These are phyloP conservation scores for Cladorhizidae sp. DNA, from an alignment of 37 sponge, comb jelly and placozoan species.

Conservation along the genomic window DNA sequence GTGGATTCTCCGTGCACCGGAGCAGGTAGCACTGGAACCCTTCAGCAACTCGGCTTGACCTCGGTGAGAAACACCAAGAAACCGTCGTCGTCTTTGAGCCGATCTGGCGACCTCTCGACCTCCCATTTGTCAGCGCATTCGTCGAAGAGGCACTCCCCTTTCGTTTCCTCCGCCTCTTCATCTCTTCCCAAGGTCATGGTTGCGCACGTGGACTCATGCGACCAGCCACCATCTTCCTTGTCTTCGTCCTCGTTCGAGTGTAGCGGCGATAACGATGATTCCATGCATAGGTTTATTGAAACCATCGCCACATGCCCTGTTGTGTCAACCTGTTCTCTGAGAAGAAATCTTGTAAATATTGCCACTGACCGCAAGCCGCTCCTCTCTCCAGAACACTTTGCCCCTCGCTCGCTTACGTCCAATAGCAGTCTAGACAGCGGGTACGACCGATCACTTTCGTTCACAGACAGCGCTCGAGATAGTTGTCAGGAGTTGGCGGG, in stretches of 20 bases:
- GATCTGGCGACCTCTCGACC: background rate
- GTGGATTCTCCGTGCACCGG: too few species aligned
- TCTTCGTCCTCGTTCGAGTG: background rate
- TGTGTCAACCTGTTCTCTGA: too few species aligned
- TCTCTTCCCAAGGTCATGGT: too few species aligned
- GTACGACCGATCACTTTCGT: background rate
- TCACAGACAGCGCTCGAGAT: constrained; percentile 11
- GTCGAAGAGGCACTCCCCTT: background rate
- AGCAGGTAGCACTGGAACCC: too few species aligned
- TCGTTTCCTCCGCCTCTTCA: background rate
- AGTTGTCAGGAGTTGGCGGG: background rate
- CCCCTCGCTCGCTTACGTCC: constrained; percentile 2
- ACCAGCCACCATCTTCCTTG: background rate
- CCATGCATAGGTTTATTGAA: too few species aligned
- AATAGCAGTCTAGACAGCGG: constrained; percentile 33
- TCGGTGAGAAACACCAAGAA: background rate
- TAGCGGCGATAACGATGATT: background rate
- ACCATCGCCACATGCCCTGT: too few species aligned
- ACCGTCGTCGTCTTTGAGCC: constrained; percentile 21
- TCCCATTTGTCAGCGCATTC: background rate
- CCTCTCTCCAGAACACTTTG: background rate
- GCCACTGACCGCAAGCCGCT: background rate
- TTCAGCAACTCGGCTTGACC: too few species aligned
- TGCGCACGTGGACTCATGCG: too few species aligned
- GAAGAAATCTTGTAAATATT: background rate